Evolutionary conservation across 2,797 vertebrate genomes (phyloP), one percentile per base, ranked within the genome.

Genomic region (Syncerus caffer): DNA sequence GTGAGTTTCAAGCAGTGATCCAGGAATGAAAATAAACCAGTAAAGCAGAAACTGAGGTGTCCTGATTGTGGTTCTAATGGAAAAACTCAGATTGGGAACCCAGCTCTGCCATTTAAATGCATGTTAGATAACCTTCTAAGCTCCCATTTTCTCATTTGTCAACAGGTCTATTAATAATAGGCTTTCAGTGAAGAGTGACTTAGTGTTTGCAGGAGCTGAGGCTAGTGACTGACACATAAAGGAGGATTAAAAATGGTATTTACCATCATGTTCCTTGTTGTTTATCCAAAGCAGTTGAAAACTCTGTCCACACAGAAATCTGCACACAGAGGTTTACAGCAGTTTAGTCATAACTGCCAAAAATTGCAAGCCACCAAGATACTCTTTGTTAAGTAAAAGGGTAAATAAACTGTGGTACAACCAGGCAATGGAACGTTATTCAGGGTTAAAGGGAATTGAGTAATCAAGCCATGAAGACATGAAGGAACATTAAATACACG

Each of bases 21-120:
- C 94, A 96, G 92, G 89, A 95, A 96, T 11, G 34, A 97, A 97
- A 98, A 97, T 97, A 97, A 97, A 89, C 58, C 92, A 84, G 90
- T 9, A 55, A 86, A 85, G 89, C 64, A 84, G 89, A 89, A 93
- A 50, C 25, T 23, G 19, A 93, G 89, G 71, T 38, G 53, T 25
- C 27, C 15, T 51, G 60, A 85, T 71, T 45, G 38, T 1, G 34
- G 34, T 19, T 84, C 62, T 89, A 16, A 92, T 2, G 9, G 1
- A 67, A 93, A 76, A 57, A 38, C 38, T 9, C 15, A 67, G 50
- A 47, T 13, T 64, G 51, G 84, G 80, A 29, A 51, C 12, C 67
- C 95, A 89, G 92, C 34, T 60, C 38, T 71, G 58, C 23, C 84
- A 2, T 1, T 87, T n/a, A 71, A 17, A 19, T 0, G 1, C 6